Base-by-base conservation (phyloP, 2,113 vertebrate species). In the Mustelus asterias region DNA sequence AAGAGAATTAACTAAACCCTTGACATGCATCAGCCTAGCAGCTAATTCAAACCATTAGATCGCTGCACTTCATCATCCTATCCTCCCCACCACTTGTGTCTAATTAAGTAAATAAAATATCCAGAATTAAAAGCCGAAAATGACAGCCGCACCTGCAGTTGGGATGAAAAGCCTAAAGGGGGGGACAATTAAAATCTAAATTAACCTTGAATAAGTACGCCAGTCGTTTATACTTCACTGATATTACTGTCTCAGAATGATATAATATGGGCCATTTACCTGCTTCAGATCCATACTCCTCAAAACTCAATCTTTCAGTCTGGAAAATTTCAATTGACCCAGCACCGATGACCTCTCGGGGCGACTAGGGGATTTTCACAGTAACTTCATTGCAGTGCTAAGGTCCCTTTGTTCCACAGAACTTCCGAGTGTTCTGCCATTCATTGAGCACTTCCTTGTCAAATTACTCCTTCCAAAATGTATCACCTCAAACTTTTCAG, bases 51-150 rank as follows among this genome's bases (percentile, higher is more conserved):
- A 37, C 89, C 89, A 92, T 92, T 92, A 92, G 89, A 22, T 65
- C 33, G 16, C 58, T 18, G 29, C 33, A 63, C 54, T 92, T 33
- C 58, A 93, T 92, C 89, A n/a, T 93, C 89, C 37, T 37, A n/a
- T 65, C n/a, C 89, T 67, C n/a, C 60, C 33, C 10, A 65, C 26
- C 88, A 93, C n/a, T 65, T n/a, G 33, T 37, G n/a, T 37, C 37
- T 93, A 65, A 93, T 37, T 92, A 37, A n/a, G 58, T 65, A 93
- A 93, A 93, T 93, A 93, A 93, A 65, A 65, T 65, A 93, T 37
- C 33, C 14, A 37, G 89, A 93, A 67, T 20, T 93, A 1, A 93
- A 93, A 93, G 37, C 7, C 22, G 63, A 37, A 93, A 67, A 67
- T 67, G 16, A 65, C 60, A 37, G 18, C 10, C n/a, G 2, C 58